Percentiles rank a stretch among this genome's conserved stretches.
Conservation (phyloP, 2,797 vertebrate genomes). For the Sebastes diploproa region DNA sequence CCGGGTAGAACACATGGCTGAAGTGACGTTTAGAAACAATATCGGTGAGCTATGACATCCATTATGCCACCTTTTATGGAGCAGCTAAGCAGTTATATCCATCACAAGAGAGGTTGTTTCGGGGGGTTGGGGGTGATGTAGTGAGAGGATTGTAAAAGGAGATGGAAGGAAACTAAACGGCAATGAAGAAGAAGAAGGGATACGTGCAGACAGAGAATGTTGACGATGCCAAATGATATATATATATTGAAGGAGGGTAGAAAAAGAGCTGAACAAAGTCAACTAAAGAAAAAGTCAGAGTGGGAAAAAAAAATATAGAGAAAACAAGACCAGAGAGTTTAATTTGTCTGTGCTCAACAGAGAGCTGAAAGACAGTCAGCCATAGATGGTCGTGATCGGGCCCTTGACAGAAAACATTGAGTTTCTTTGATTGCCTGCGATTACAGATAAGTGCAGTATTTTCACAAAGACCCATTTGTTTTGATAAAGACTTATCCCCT, state of each 20-base stretch:
- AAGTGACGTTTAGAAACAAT: conserved; percentile 28
- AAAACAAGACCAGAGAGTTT: conserved; percentile 4
- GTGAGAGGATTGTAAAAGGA: background rate
- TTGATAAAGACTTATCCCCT: conserved; percentile 60
- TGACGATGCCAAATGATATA: background rate
- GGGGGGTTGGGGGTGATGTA: background rate
- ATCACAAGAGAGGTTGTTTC: conserved; percentile 26
- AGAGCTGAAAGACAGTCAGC: conserved; percentile 24
- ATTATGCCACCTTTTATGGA: conserved; percentile 43
- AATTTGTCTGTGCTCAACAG: conserved; percentile 7
- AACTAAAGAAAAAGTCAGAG: background rate
- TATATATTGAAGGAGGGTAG: background rate
- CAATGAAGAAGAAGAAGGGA: background rate
- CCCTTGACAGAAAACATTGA: conserved; percentile 56
- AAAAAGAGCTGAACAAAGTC: background rate
- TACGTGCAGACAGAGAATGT: background rate
- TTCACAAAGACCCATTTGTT: conserved; percentile 69
- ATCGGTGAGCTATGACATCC: conserved; percentile 41
- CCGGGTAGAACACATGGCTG: conserved; percentile 26
- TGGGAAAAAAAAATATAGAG: background rate
- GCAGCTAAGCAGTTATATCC: conserved; percentile 32
- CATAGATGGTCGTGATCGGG: conserved; percentile 33
- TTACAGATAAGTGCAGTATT: conserved; percentile 69
- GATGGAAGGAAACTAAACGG: conserved; percentile 9
- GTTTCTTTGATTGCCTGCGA: conserved; percentile 65